Percentiles rank a stretch among this genome's conserved stretches.
Conservation (phyloP, 2,888 invertebrate species). For the Miltochrista miniata region DNA sequence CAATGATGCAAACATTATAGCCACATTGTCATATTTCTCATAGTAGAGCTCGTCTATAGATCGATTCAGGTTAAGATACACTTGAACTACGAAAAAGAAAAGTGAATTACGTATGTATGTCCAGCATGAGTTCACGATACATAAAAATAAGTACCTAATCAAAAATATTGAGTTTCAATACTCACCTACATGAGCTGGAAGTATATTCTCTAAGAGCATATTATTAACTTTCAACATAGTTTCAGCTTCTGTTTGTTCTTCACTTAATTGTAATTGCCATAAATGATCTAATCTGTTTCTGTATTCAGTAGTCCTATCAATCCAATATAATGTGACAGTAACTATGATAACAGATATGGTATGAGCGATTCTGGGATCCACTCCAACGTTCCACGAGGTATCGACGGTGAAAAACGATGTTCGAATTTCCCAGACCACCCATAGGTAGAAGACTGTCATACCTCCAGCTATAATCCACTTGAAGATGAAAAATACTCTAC, state of each 20-base stretch:
- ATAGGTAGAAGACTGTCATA: conserved; percentile 86
- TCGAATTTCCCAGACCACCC: conserved; percentile 86
- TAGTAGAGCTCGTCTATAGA: conserved; percentile 91
- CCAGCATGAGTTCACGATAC: too few relatives aligned
- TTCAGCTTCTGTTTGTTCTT: conserved; percentile 93
- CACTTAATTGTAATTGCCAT: conserved; percentile 86
- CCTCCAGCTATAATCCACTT: conserved; percentile 89
- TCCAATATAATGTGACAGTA: conserved; percentile 90
- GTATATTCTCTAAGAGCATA: conserved; percentile 94
- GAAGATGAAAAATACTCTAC: conserved; percentile 92
- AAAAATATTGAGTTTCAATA: conserved; percentile 4
- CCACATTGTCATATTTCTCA: conserved; percentile 93
- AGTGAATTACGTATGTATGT: too few relatives aligned
- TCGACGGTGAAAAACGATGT: conserved; percentile 82
- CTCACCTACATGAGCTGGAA: conserved; percentile 96
- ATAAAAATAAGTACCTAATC: too few relatives aligned
- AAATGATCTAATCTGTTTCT: conserved; percentile 94
- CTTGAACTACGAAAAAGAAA: conserved; percentile 83
- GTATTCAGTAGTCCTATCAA: conserved; percentile 95
- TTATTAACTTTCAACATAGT: conserved; percentile 95
- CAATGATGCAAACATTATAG: conserved; percentile 98
- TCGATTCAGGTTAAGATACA: conserved; percentile 88
- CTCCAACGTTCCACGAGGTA: conserved; percentile 87
- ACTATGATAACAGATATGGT: conserved; percentile 89
- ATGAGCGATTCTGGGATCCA: conserved; percentile 88